Evolutionary conservation across 1,140 invertebrate species (phyloP), one percentile per base, ranked within the genome.

Genomic region (Aphaenogaster floridana): DNA sequence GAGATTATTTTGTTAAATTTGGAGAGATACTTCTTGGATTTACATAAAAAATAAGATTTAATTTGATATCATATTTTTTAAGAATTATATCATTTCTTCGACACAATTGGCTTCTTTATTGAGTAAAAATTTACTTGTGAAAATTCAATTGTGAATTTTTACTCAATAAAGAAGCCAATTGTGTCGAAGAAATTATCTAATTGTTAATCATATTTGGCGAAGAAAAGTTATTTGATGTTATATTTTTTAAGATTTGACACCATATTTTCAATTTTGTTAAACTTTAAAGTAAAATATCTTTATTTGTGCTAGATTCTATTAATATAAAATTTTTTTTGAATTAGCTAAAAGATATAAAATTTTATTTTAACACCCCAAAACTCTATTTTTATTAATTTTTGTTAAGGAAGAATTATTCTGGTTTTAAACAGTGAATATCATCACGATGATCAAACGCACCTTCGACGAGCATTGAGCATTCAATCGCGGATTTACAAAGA

Each of bases 1-100:
- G 42, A 39, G 3, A 63, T 48, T 59, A 61, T 48, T 48, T 71
- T 21, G 8, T 42, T 81, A 42, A 81, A 57, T 45, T 45, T 13
- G 2, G 21, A 28, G 9, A 39, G 6, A 7, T 15, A 3, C 48
- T 36, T 63, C 42, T 34, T 11, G 21, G 4, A 39, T 59, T 11
- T 28, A 17, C 1, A 6, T 28, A n/a, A 21, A 42, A n/a, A 2
- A 71, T 34, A 28, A 48, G 3, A 21, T 72, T 52, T 13, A 28
- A 50, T 50, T 48, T 69, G 0, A 68, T n/a, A 66, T 21, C 9
- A 11, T 21, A 42, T 66, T 21, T 66, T 68, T 68, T 0, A 45
- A 42, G 1, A 39, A 68, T 68, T 28, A 28, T 28, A 28, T 28
- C 0, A 28, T 28, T 28, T 28, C 0, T 28, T 28, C 0, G 28